phyloP scores from a whole-genome alignment of 2,797 vertebrate species.

The Periparus ater region DNA sequence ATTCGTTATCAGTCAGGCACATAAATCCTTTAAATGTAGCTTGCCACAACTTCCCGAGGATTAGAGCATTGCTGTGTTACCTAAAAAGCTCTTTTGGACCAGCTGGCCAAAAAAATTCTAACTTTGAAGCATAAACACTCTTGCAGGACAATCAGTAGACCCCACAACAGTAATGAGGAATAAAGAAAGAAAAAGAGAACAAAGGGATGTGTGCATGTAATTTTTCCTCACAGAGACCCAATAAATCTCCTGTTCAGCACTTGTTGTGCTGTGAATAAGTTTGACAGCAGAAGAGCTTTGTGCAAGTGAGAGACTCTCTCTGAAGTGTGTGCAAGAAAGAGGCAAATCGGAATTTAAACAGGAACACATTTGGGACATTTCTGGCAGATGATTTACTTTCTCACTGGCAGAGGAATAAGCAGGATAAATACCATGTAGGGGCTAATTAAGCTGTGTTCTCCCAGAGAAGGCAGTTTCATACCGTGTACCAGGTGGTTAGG shows the following conservation, averaged over 20 bases:
- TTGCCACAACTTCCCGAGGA: not conserved
- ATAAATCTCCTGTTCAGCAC: not conserved
- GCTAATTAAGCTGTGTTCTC: slow-evolving; percentile 21
- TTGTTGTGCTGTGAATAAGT: not conserved
- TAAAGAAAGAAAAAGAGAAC: not conserved
- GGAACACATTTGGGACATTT: not conserved
- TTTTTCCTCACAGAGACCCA: not conserved
- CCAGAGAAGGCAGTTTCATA: not conserved
- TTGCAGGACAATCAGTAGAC: not conserved
- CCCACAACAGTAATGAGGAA: not conserved
- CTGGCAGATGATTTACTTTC: not conserved
- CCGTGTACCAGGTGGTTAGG: not conserved
- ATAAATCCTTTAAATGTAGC: not conserved
- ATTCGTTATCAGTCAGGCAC: not conserved
- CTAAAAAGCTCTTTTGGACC: not conserved
- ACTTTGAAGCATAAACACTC: not conserved
- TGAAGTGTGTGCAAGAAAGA: not conserved
- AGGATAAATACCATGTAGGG: not conserved
- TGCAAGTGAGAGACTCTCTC: not conserved
- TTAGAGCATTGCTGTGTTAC: not conserved
- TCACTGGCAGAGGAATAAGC: not conserved
- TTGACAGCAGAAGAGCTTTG: not conserved
- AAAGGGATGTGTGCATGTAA: not conserved
- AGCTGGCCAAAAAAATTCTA: not conserved
- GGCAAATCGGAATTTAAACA: not conserved